Evolutionary conservation across 2,113 vertebrate species (phyloP).

Genomic region (Hippocampus guttulatus): DNA sequence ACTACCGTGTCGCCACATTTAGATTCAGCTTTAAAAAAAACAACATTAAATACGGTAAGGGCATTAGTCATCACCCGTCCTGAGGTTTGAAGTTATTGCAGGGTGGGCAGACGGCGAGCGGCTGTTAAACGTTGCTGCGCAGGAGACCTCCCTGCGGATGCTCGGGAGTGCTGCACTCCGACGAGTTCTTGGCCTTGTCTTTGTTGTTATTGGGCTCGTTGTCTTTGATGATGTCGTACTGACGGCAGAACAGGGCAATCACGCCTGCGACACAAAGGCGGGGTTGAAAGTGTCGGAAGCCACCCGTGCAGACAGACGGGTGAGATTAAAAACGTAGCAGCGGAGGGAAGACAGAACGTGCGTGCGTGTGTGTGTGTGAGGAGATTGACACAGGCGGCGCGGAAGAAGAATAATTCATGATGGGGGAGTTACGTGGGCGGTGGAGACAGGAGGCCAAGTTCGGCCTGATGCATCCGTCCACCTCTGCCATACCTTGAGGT

Average conservation of each 20-base stretch:
- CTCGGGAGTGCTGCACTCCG: constrained; percentile 94
- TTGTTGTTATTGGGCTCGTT: constrained; percentile 97
- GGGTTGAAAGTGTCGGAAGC: background rate
- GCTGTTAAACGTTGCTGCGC: constrained; percentile 84
- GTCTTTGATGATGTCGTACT: constrained; percentile 98
- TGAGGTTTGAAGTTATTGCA: constrained; percentile 72
- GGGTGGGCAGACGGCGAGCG: constrained; percentile 19
- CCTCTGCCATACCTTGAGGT: background rate
- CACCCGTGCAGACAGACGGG: constrained; percentile 9
- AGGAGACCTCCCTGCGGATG: constrained; percentile 90
- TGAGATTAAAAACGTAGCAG: constrained; percentile 23
- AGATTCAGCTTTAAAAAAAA: too few relatives aligned
- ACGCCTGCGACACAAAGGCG: constrained; percentile 73
- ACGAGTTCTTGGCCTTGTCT: constrained; percentile 94
- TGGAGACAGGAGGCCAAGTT: constrained; percentile 6
- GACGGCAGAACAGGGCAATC: constrained; percentile 93
- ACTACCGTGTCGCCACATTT: too few relatives aligned
- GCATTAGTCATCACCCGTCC: constrained; percentile 59
- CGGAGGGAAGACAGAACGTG: constrained; percentile 9
- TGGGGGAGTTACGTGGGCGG: background rate
- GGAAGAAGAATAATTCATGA: constrained; percentile 50
- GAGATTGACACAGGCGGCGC: constrained; percentile 21
- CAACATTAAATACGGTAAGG: too few relatives aligned
- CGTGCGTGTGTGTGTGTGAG: background rate
- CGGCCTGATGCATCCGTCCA: background rate